Conservation (phyloP, 2,888 invertebrate species). For the Eulithis prunata region DNA sequence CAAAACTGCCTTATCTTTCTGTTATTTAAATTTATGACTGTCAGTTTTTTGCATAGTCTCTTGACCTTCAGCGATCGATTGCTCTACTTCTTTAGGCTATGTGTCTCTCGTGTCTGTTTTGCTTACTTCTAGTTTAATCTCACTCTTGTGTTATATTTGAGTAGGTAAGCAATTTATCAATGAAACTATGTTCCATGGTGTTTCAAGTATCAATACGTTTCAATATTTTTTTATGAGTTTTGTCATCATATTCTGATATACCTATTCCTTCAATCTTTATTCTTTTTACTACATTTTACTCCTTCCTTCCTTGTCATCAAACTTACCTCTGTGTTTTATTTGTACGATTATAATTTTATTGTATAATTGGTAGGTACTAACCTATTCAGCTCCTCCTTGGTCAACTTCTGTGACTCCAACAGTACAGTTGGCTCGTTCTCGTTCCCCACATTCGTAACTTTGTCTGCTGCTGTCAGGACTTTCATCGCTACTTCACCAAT, state of each 20-base stretch:
- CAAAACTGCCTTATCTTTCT: constrained; percentile 38
- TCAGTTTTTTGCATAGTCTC: constrained; percentile 31
- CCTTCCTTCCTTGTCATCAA: background rate
- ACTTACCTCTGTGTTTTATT: background rate
- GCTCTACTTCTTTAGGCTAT: background rate
- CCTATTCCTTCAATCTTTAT: no score
- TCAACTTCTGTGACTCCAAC: constrained; percentile 58
- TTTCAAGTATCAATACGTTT: no score
- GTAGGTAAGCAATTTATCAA: background rate
- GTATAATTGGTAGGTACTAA: constrained; percentile 40
- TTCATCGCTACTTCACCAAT: constrained; percentile 61
- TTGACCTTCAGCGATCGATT: constrained; percentile 27
- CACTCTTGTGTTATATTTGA: no score
- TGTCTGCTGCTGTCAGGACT: constrained; percentile 71
- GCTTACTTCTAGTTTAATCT: no score
- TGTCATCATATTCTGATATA: no score
- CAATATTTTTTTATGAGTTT: no score
- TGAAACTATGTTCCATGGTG: background rate
- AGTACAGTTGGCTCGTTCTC: constrained; percentile 71
- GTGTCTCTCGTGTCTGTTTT: background rate
- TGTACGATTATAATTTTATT: background rate
- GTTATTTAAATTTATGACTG: constrained; percentile 37
- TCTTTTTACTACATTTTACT: no score
- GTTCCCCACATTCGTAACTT: constrained; percentile 68
- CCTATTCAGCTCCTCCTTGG: constrained; percentile 78